These are phyloP conservation scores for Muntiacus reevesi DNA, from an alignment of 2,113 vertebrate species.

Conservation along the genomic window DNA sequence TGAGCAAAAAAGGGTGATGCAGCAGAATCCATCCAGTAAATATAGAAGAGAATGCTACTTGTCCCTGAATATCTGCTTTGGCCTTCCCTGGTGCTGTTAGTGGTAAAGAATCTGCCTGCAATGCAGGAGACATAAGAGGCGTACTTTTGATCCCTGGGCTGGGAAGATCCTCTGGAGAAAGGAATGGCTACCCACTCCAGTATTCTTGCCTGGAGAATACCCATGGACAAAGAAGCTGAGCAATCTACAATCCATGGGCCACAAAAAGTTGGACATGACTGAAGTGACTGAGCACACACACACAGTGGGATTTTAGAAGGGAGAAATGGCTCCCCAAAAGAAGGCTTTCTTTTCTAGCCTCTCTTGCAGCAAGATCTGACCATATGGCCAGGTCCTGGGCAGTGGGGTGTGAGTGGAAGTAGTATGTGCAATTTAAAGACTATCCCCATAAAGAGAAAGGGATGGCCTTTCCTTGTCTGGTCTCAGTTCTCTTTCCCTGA, in stretches of 20 bases:
- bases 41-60: neutral
- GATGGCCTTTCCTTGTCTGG: neutral
- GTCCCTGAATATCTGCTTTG: neutral
- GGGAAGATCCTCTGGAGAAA: neutral
- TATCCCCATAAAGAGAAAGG: neutral
- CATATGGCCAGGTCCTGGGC: neutral
- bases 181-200: neutral
- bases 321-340: neutral
- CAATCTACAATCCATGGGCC: neutral
- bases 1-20: neutral
- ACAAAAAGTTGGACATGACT: neutral
- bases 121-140: neutral
- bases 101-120: neutral
- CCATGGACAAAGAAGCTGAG: neutral
- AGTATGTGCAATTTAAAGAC: neutral
- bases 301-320: conserved; percentile 5
- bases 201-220: neutral
- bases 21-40: neutral
- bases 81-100: neutral
- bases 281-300: neutral
- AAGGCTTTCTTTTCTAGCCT: conserved; percentile 1
- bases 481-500: neutral
- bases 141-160: neutral
- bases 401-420: neutral
- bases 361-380: neutral